Evolutionary conservation across 2,797 vertebrate genomes (phyloP), one percentile per base, ranked within the genome.

Genomic region (Galaxias olidus): DNA sequence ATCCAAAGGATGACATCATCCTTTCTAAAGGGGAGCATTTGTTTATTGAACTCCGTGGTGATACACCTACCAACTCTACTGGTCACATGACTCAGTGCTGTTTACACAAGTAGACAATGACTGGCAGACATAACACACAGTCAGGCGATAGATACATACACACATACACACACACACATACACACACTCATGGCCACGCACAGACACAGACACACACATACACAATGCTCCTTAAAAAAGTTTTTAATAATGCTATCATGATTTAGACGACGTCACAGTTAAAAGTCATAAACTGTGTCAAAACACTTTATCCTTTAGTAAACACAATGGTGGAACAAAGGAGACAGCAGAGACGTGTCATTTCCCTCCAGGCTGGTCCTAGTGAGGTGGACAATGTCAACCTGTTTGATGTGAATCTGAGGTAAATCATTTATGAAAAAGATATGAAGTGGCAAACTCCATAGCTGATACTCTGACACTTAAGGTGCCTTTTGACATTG

Each of bases 311-410:
- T 63, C 49, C 48, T 63, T 51, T 68, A 92, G 90, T 71, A 74
- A 76, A 77, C 72, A 90, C 76, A 30, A 93, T 92, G 90, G 89
- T 90, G 84, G 89, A 89, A 63, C 89, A 90, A 74, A 85, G 74
- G 14, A 86, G 83, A 72, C 68, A 69, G 59, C 69, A 48, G 1
- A 70, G 61, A 12, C 79, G 48, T 4, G 79, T 68, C 10, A 73
- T 79, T 14, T 78, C 75, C 71, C 76, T 84, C 84, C 90, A 86
- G 91, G 90, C 91, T 90, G 91, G 91, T 84, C 89, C 87, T 90
- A 84, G 79, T 48, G 88, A 85, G 74, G 82, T 76, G 65, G 81
- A 80, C 67, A 41, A 79, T 18, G 61, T 69, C 19, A 43, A 45
- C 65, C 55, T 66, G 70, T 74, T 71, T 10, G 76, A 82, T 10